These are phyloP conservation scores for Drosophila pseudoananassae DNA, from an alignment of 1,140 invertebrate genomes.

Conservation along the genomic window DNA sequence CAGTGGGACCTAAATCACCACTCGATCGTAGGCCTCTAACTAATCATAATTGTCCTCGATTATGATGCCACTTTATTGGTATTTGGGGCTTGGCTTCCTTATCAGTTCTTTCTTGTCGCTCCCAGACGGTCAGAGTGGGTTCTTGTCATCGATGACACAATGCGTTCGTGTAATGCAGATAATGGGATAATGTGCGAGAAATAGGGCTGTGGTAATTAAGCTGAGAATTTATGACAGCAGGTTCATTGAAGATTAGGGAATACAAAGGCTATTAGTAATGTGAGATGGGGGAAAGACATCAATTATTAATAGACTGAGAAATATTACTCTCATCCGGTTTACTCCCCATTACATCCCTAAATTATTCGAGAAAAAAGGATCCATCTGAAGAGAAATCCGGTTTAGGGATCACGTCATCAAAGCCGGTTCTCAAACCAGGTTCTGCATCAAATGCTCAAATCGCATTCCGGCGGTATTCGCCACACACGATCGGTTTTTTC, in stretches of 20 bases:
- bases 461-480: slow-evolving; percentile 27
- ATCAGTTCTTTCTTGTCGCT: slow-evolving; percentile 45
- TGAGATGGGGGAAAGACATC: background rate
- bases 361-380: slow-evolving; percentile 24
- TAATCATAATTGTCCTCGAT: slow-evolving; percentile 48
- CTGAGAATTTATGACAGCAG: slow-evolving; percentile 15
- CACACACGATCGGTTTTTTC: slow-evolving; percentile 31
- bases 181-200: slow-evolving; percentile 45
- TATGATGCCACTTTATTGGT: slow-evolving; percentile 51
- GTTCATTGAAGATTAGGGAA: background rate
- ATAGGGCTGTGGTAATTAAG: slow-evolving; percentile 28
- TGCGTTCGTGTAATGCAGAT: slow-evolving; percentile 33
- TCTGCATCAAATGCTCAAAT: slow-evolving; percentile 25
- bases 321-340: slow-evolving; percentile 21
- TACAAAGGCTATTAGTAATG: slow-evolving; percentile 5
- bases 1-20: slow-evolving; percentile 58
- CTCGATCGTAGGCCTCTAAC: slow-evolving; percentile 18
- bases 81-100: slow-evolving; percentile 34
- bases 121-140: slow-evolving; percentile 22
- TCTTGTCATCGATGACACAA: slow-evolving; percentile 31
- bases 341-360: background rate
- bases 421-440: slow-evolving; percentile 12
- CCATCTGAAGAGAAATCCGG: slow-evolving; percentile 16
- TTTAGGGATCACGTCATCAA: slow-evolving; percentile 16
- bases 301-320: background rate